phyloP scores from a whole-genome alignment of 1,140 invertebrate species.

The Tyrophagus putrescentiae region DNA sequence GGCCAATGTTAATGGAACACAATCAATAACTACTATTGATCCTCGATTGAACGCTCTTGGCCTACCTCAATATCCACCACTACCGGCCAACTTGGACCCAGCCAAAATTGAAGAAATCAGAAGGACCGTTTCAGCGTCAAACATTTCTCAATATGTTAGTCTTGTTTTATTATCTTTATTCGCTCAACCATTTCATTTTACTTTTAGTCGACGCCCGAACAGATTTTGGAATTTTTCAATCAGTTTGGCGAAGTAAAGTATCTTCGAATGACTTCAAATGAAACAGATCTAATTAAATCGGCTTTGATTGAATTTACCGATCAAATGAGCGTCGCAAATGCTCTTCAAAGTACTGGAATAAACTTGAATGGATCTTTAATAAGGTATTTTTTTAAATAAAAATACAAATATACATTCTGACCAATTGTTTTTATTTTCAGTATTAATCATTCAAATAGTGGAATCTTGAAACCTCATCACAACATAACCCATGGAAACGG shows the following conservation, averaged over 20 bases:
- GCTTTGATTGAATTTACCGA: slow-evolving; percentile 87
- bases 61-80: slow-evolving; percentile 74
- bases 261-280: slow-evolving; percentile 69
- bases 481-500: slow-evolving; percentile 68
- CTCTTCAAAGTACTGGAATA: slow-evolving; percentile 65
- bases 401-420: neutral
- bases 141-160: slow-evolving; percentile 49
- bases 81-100: slow-evolving; percentile 76
- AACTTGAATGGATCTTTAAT: slow-evolving; percentile 42
- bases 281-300: slow-evolving; percentile 53
- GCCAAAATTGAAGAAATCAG: slow-evolving; percentile 90
- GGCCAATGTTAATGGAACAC: slow-evolving; percentile 61
- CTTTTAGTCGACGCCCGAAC: slow-evolving; percentile 42
- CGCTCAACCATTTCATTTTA: slow-evolving; percentile 16
- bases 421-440: slow-evolving; percentile 38
- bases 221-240: slow-evolving; percentile 69
- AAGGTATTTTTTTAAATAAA: slow-evolving; percentile 15
- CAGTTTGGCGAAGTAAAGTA: slow-evolving; percentile 88
- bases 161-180: neutral
- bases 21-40: slow-evolving; percentile 75
- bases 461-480: slow-evolving; percentile 77
- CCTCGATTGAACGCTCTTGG: slow-evolving; percentile 66
- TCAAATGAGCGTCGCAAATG: slow-evolving; percentile 68
- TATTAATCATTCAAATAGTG: slow-evolving; percentile 72
- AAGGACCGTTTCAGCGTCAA: slow-evolving; percentile 64